Evolutionary conservation across 2,888 invertebrate species (phyloP).

Genomic region (Caenorhabditis plicata): DNA sequence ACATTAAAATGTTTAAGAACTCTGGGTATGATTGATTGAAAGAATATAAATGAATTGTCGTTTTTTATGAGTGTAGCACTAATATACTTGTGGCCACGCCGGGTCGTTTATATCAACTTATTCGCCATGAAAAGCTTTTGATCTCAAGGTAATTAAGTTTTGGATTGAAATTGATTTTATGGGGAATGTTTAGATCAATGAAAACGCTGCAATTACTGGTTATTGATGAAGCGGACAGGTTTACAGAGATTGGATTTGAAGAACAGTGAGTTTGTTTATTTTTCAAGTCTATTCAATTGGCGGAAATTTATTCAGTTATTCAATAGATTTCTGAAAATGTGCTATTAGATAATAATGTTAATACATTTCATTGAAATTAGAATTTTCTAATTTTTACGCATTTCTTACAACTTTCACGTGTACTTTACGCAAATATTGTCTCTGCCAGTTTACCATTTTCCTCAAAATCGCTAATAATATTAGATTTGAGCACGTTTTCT

Average conservation of each 20-base stretch:
- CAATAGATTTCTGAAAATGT: too few relatives aligned
- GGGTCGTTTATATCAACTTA: slow-evolving; percentile 84
- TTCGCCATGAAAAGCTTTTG: slow-evolving; percentile 41
- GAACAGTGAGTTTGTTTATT: slow-evolving; percentile 64
- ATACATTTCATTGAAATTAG: not conserved
- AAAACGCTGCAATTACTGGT: slow-evolving; percentile 75
- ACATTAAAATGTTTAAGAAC: slow-evolving; percentile 45
- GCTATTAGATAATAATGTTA: not conserved
- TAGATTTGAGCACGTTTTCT: too few relatives aligned
- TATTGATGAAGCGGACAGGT: slow-evolving; percentile 92
- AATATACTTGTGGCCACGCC: slow-evolving; percentile 92
- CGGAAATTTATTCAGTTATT: too few relatives aligned
- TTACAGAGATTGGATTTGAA: slow-evolving; percentile 89
- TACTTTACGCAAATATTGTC: too few relatives aligned
- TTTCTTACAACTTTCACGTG: too few relatives aligned
- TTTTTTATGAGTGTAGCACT: not conserved
- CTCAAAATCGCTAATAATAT: too few relatives aligned
- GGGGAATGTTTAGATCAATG: slow-evolving; percentile 7
- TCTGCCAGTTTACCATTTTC: too few relatives aligned
- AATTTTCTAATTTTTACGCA: not conserved
- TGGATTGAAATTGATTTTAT: not conserved
- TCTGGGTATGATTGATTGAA: slow-evolving; percentile 33
- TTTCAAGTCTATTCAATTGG: too few relatives aligned
- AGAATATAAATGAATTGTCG: not conserved
- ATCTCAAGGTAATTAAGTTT: slow-evolving; percentile 12